Evolutionary conservation across 2,797 vertebrate species (phyloP).

Genomic region (Lateolabrax maculatus): DNA sequence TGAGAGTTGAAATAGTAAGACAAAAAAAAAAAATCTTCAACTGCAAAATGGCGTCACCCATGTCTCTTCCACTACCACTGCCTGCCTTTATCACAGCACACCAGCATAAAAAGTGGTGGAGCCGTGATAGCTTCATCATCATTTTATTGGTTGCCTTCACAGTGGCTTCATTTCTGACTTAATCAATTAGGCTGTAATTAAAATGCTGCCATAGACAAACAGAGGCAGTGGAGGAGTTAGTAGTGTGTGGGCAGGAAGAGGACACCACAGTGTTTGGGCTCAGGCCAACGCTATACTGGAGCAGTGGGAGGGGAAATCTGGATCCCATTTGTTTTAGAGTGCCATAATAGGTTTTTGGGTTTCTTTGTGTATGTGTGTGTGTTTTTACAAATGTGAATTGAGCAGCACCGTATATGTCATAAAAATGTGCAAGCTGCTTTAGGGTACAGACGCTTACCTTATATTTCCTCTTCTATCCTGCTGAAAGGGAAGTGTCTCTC

Average conservation of each 20-base stretch:
- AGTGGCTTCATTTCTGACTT: slow-evolving; percentile 64
- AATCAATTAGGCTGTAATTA: slow-evolving; percentile 81
- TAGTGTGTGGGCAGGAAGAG: slow-evolving; percentile 65
- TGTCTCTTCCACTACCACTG: not conserved
- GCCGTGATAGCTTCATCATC: slow-evolving; percentile 58
- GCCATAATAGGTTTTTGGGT: slow-evolving; percentile 38
- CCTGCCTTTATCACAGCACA: slow-evolving; percentile 19
- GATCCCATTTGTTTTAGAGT: slow-evolving; percentile 44
- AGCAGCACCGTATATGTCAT: slow-evolving; percentile 8
- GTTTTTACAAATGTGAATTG: slow-evolving; percentile 1
- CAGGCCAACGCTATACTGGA: slow-evolving; percentile 52
- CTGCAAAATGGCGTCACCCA: slow-evolving; percentile 24
- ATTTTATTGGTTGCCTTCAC: slow-evolving; percentile 62
- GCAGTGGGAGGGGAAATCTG: slow-evolving; percentile 50
- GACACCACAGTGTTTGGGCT: slow-evolving; percentile 55
- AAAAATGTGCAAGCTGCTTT: slow-evolving; percentile 28
- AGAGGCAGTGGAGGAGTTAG: slow-evolving; percentile 51
- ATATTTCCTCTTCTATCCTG: slow-evolving; percentile 8
- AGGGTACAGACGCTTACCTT: slow-evolving; percentile 39
- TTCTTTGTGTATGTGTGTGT: slow-evolving; percentile 6
- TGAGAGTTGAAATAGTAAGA: slow-evolving; percentile 36
- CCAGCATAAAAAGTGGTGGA: slow-evolving; percentile 32
- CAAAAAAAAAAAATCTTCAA: slow-evolving; percentile 13
- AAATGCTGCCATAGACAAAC: slow-evolving; percentile 72
- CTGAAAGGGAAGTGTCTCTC: slow-evolving; percentile 37